Evolutionary conservation across 2,797 vertebrate genomes (phyloP), one percentile per base, ranked within the genome.

Genomic region (Cuniculus paca): DNA sequence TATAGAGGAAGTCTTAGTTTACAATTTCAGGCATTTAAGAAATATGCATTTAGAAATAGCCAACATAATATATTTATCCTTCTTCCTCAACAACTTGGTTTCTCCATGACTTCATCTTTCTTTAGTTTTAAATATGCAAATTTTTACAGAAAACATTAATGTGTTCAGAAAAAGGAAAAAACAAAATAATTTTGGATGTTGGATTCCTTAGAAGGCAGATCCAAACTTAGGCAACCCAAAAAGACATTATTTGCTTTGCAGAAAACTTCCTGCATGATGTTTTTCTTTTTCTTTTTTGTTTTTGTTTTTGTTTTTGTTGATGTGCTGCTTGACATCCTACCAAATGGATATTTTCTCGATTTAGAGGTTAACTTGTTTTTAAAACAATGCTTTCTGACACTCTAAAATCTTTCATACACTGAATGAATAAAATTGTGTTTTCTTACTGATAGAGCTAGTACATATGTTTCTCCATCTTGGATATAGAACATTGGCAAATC

Each of bases 321-420:
- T 36, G 3, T 36, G 19, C 52, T 39, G 10, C 31, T 77, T 81
- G 31, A 75, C 2, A 52, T 26, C 20, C 2, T 24, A 42, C 1
- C 9, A 72, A 80, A 52, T 63, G 6, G 1, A 50, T 75, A 63
- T 72, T 93, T 58, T 16, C 19, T 48, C 81, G n/a, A 36, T 58
- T 94, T 88, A 61, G 16, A 65, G 61, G 65, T 91, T 61, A 70
- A 16, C 5, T 79, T 36, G 31, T 42, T 48, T 96, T 95, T 72
- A 56, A 83, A 86, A 42, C 13, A 24, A 56, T 90, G 31, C 63
- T 39, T 60, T 54, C 34, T 58, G 34, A 84, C 68, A 6, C 1
- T 19, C 50, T 94, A 70, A 79, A 84, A 74, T 92, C 12, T 20
- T 75, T 95, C 17, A 54, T 22, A 63, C 2, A n/a, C 9, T 95